Percentiles rank a stretch among this genome's conserved stretches.
These are phyloP conservation scores for Sisyra nigra DNA, from an alignment of 2,888 invertebrate genomes.

Conservation along the genomic window DNA sequence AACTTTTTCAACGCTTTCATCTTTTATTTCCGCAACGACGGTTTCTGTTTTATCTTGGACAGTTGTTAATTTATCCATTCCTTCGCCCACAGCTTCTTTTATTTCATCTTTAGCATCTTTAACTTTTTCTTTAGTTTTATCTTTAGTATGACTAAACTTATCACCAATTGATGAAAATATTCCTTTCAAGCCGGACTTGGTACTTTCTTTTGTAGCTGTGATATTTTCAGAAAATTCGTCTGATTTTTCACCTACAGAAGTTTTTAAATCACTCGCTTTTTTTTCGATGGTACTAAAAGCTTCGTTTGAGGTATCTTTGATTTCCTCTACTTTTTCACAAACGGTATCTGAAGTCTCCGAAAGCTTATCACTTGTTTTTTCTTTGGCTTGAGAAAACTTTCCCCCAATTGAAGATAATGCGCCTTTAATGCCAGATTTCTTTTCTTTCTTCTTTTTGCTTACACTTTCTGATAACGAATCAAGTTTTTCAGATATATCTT, in stretches of 20 bases:
- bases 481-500: too few relatives aligned
- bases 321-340: too few relatives aligned
- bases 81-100: conserved; percentile 8
- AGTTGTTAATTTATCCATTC: conserved; percentile 9
- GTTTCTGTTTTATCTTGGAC: conserved; percentile 6
- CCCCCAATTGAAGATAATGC: conserved; percentile 2
- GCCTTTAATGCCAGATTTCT: conserved; percentile 9
- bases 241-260: conserved; percentile 6
- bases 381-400: conserved; percentile 11
- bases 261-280: conserved; percentile 6
- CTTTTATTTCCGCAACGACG: conserved; percentile 8
- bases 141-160: background rate
- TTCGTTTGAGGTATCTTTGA: too few relatives aligned
- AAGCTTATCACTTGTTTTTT: conserved; percentile 14
- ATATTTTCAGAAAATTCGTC: background rate
- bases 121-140: conserved; percentile 1
- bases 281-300: too few relatives aligned
- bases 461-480: too few relatives aligned
- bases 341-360: conserved; percentile 9
- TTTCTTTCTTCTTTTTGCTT: conserved; percentile 4
- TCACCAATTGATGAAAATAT: background rate
- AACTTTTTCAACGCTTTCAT: conserved; percentile 4
- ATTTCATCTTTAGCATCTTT: conserved; percentile 1
- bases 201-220: background rate
- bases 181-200: background rate